phyloP scores from a whole-genome alignment of 2,888 invertebrate genomes.

The Atrina japonica region DNA sequence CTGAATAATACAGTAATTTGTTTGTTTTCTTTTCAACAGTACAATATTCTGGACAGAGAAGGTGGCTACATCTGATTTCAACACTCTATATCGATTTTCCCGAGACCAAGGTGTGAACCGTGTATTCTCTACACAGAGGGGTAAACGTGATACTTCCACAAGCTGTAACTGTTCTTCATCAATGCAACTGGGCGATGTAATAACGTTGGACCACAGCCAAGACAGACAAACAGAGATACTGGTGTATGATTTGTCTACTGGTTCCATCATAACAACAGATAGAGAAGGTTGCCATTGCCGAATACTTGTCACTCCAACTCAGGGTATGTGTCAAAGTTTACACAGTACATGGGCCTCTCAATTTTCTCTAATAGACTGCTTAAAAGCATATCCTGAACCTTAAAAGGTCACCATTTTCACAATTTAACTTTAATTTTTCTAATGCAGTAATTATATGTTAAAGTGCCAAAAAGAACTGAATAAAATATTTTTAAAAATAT shows the following conservation, averaged over 20 bases:
- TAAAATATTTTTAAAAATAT: no score
- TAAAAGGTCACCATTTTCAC: no score
- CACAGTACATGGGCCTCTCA: no score
- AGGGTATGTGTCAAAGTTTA: no score
- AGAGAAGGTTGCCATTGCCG: constrained; percentile 65
- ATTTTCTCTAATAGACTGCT: no score
- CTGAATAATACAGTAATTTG: no score
- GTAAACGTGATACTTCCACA: constrained; percentile 29
- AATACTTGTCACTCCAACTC: constrained; percentile 16
- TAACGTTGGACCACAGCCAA: constrained; percentile 87
- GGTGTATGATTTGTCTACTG: constrained; percentile 54
- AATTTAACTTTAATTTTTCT: no score
- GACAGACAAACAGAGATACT: constrained; percentile 63
- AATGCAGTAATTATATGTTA: no score
- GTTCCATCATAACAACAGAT: constrained; percentile 64
- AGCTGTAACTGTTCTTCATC: constrained; percentile 85
- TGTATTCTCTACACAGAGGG: constrained; percentile 36
- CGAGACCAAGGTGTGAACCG: constrained; percentile 7
- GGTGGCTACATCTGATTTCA: constrained; percentile 28
- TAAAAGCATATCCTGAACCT: no score
- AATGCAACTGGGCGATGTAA: constrained; percentile 83
- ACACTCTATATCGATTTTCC: constrained; percentile 64
- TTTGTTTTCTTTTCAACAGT: constrained; percentile 56
- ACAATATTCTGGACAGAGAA: constrained; percentile 70
- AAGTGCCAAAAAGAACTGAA: no score